Evolutionary conservation across 2,888 invertebrate species (phyloP), one percentile per base, ranked within the genome.

Genomic region (Aphodius granarius): DNA sequence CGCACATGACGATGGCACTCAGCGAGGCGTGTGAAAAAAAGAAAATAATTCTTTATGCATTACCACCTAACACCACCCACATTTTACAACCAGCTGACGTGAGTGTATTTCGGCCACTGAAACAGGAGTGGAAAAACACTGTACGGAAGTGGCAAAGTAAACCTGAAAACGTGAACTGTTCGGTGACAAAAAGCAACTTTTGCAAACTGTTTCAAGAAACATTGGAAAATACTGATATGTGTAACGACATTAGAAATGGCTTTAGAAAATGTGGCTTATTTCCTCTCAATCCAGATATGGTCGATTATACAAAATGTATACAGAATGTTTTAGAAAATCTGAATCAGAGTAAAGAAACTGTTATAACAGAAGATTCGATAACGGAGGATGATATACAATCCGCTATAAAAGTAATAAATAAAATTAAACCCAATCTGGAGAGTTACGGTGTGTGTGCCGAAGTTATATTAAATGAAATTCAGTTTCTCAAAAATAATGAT

Each of bases 11-110:
- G 19, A 5, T 17, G 22, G 16, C 17, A 16, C 20, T 73, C n/a
- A 73, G 73, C 66, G 16, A 73, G 66, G 18, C 66, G 17, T 73
- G 66, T 22, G 22, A 73, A 66, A 18, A 73, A 66, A 21, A 82
- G 66, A 73, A 75, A 19, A 83, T 83, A 16, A 81, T 83, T 68
- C 71, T 84, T 18, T 81, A 80, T 73, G 78, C 79, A 13, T 77
- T 84, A 68, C 80, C 80, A n/a, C 81, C 81, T 9, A 82, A 83
- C 74, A 75, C 79, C 5, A 73, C 23, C 18, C 66, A 68, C 20
- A 78, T 83, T 13, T 65, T 82, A 65, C 83, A 84, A 73, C 83
- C 83, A 9, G 81, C 80, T 13, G 81, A 83, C 77, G 83, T 83
- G n/a, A 78, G 79, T 5, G 80, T 84, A 20, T 84, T 83, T 76